These are phyloP conservation scores for Phalacrocorax carbo DNA, from an alignment of 2,113 vertebrate species.

Conservation along the genomic window DNA sequence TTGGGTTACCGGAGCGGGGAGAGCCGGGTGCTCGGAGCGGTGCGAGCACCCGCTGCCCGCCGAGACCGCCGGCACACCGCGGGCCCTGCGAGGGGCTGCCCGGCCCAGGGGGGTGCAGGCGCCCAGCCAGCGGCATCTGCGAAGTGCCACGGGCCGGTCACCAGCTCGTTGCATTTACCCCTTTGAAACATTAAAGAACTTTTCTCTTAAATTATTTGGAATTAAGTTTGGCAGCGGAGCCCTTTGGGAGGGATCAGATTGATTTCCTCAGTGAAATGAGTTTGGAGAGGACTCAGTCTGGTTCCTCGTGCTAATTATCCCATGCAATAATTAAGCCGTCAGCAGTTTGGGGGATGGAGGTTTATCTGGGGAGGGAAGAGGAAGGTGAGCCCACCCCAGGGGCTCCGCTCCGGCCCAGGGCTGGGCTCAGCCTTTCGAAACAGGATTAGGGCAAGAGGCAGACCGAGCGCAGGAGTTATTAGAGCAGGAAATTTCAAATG, in stretches of 20 bases:
- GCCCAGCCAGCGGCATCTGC: not conserved
- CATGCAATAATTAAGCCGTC: constrained; percentile 61
- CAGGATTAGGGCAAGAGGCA: constrained; percentile 54
- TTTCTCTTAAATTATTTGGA: constrained; percentile 39
- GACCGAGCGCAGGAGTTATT: constrained; percentile 60
- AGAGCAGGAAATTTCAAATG: constrained; percentile 72
- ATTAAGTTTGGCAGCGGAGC: constrained; percentile 63
- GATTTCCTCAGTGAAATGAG: constrained; percentile 67
- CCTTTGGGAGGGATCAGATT: constrained; percentile 64
- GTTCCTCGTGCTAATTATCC: constrained; percentile 58
- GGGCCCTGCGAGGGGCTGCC: not conserved
- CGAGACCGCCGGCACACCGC: rapidly evolving
- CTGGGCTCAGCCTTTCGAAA: constrained; percentile 35
- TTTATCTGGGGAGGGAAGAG: constrained; percentile 22
- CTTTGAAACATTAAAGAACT: constrained; percentile 27
- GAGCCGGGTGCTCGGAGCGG: too few species aligned
- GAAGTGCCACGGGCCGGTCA: not conserved
- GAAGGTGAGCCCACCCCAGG: constrained; percentile 44
- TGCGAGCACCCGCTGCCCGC: rapidly evolving
- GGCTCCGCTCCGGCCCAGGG: not conserved
- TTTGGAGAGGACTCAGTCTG: constrained; percentile 55
- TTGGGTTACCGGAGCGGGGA: not conserved
- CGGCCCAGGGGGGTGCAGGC: not conserved
- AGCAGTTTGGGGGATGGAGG: constrained; percentile 31
- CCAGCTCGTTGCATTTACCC: not conserved